These are phyloP conservation scores for Cygnus buccinator DNA, from an alignment of 2,113 vertebrate species.

Conservation along the genomic window DNA sequence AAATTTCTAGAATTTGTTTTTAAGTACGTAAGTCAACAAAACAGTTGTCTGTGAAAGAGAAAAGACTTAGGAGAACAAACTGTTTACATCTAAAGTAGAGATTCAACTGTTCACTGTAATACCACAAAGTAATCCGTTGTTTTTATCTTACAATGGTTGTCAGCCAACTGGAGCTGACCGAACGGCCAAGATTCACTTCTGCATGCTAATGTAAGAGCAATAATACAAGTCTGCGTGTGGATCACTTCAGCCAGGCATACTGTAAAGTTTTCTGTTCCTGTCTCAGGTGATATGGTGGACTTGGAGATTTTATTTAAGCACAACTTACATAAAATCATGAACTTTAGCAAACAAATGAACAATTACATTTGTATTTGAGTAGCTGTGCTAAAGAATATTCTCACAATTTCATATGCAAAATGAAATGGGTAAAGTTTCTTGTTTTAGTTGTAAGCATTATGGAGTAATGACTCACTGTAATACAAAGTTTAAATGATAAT, in stretches of 20 bases:
- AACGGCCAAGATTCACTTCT: background rate
- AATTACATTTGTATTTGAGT: background rate
- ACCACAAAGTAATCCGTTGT: no score
- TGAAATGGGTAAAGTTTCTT: no score
- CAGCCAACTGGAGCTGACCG: background rate
- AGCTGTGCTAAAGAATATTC: background rate
- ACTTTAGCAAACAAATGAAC: background rate
- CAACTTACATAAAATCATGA: background rate
- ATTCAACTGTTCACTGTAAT: background rate
- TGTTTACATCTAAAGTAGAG: background rate
- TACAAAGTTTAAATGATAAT: background rate
- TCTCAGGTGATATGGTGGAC: background rate
- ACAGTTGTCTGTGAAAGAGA: background rate
- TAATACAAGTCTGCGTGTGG: fast-evolving
- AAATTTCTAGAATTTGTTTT: background rate
- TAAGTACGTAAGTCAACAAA: background rate
- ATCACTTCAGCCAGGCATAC: background rate
- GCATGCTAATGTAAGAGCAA: background rate
- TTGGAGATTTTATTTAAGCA: background rate
- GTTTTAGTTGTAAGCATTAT: background rate
- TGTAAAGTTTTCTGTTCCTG: background rate
- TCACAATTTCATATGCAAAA: background rate
- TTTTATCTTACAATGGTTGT: no score
- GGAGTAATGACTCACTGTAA: background rate
- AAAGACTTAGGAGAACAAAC: background rate